Evolutionary conservation across 2,888 invertebrate genomes (phyloP).

Genomic region (Aleiodes leptofemur): DNA sequence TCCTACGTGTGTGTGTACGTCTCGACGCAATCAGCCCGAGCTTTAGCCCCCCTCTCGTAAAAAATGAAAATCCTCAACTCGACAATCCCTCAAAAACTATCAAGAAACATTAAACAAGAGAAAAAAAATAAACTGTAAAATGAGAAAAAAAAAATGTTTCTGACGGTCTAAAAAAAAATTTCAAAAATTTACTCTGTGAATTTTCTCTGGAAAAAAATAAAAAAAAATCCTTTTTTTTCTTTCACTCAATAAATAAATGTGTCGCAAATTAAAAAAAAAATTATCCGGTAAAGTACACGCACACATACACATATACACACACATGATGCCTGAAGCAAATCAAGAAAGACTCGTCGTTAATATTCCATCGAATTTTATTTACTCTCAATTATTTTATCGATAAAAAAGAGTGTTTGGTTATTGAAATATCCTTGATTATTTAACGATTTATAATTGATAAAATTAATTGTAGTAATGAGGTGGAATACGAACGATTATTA

Average conservation of each 20-base stretch:
- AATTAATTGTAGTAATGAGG: not conserved
- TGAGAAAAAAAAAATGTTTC: not conserved
- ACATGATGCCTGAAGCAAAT: not conserved
- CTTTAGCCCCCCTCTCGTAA: conserved; percentile 29
- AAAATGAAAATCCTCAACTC: conserved; percentile 50
- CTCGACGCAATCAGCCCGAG: conserved; percentile 29
- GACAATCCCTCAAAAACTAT: conserved; percentile 48
- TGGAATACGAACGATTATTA: conserved; percentile 60
- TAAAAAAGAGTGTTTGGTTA: too few relatives aligned
- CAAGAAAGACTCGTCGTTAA: too few relatives aligned
- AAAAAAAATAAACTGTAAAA: not conserved
- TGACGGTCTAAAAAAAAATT: not conserved
- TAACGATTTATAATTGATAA: not conserved
- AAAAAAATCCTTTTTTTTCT: too few relatives aligned
- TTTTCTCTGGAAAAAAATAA: too few relatives aligned
- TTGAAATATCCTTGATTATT: conserved; percentile 10
- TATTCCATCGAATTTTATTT: too few relatives aligned
- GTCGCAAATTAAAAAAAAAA: too few relatives aligned
- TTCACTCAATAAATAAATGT: too few relatives aligned
- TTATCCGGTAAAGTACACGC: too few relatives aligned
- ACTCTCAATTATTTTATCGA: too few relatives aligned
- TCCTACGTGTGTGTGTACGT: not conserved
- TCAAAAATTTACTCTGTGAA: too few relatives aligned
- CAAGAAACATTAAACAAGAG: conserved; percentile 35
- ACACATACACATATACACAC: too few relatives aligned